Base-by-base conservation (phyloP, 2,888 invertebrate genomes). In the Parelbella ahira region DNA sequence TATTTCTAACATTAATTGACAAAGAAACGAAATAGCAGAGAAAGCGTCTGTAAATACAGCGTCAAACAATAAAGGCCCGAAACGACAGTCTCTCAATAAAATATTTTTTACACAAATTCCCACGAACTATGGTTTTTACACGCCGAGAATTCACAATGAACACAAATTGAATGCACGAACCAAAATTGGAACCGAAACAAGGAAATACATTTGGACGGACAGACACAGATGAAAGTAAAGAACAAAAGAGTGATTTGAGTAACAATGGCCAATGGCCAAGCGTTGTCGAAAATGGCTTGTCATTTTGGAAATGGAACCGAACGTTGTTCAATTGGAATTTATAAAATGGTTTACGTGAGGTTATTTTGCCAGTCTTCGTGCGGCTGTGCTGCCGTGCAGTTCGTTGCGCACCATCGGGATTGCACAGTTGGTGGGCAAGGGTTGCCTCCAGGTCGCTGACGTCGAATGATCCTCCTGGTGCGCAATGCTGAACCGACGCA, bases 401-500 rank as follows among this genome's bases (percentile, higher is more conserved):
- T 83, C 46, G 93, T 93, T 44, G 96, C 95, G 71, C 97, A 97
- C 96, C 96, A 96, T 66, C 94, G 92, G 8, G 94, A 94, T 67
- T 96, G 94, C 51, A 93, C 90, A 39, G 96, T 89, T 5, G 95
- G 93, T 3, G 95, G 95, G 84, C 97, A 97, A 3, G 92, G 89
- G 13, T 91, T 88, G 4, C 97, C 97, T 6, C 95, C 95, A 6
- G 94, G 89, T 47, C 94, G 89, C 39, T 94, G 92, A 56, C 93
- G 92, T 58, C 93, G 92, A 53, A 93, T 79, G 41, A 97, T 91
- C 56, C 92, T 91, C 48, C 97, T 90, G 54, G 92, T 92, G 58
- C 97, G 91, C 72, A 93, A 89, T 77, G 94, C 94, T 63, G 95
- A 94, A 11, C 97, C 97, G 48, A 97, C 96, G 56, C 97, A 97